A percentile compares a stretch with the other conserved stretches of the same genome.
Evolutionary conservation across 2,888 invertebrate species (phyloP).

Genomic region (Lycocerus yunnanus): DNA sequence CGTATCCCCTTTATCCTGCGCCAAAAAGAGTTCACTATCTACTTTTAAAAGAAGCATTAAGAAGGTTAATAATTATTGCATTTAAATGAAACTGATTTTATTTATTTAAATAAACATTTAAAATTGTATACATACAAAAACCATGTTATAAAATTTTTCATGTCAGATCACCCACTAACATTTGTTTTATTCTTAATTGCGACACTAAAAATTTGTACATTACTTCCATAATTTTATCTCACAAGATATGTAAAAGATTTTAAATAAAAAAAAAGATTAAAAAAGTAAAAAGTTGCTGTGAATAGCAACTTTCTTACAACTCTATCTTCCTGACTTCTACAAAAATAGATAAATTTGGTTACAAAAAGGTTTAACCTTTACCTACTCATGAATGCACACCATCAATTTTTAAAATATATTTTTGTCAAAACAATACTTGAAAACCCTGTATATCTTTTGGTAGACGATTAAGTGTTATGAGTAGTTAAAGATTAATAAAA

Average conservation of each 20-base stretch:
- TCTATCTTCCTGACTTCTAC: conserved; percentile 2
- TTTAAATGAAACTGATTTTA: not conserved
- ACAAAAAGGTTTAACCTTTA: not conserved
- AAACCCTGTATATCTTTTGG: not conserved
- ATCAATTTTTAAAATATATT: not conserved
- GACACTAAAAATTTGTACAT: conserved; percentile 20
- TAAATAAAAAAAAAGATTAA: not conserved
- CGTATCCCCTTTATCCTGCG: no score
- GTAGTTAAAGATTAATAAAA: not conserved
- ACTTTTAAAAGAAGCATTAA: no score
- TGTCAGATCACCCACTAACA: not conserved
- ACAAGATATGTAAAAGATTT: conserved; percentile 13
- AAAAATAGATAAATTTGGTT: not conserved
- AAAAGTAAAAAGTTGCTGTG: not conserved
- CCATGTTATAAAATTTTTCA: not conserved
- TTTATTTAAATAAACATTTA: not conserved
- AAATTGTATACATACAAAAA: not conserved
- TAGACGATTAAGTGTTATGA: not conserved
- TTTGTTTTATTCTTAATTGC: conserved; percentile 10
- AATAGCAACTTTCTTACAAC: conserved; percentile 1
- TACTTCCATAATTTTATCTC: conserved; percentile 9
- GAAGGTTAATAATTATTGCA: not conserved
- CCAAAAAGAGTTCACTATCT: no score
- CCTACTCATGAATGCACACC: not conserved
- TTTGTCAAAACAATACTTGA: not conserved